A percentile compares a stretch with the other conserved stretches of the same genome.
phyloP scores from a whole-genome alignment of 2,113 vertebrate genomes.

The Rhea americana region DNA sequence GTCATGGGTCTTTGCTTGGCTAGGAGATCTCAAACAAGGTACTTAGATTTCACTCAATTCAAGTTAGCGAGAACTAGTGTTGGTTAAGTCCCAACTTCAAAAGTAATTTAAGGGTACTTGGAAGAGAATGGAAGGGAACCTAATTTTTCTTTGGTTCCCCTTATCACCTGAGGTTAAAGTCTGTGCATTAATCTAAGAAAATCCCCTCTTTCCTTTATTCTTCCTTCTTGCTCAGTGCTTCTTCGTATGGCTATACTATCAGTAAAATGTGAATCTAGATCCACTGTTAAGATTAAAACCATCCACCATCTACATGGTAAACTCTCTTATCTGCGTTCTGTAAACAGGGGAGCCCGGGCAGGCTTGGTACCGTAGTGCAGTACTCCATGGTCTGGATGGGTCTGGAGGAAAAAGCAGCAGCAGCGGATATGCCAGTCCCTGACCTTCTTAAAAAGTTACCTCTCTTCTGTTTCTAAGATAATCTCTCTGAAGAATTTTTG shows the following conservation, averaged over 20 bases:
- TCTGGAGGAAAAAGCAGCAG: too few relatives aligned
- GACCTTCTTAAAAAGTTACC: not conserved
- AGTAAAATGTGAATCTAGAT: too few relatives aligned
- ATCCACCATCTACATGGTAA: too few relatives aligned
- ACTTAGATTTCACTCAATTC: not conserved
- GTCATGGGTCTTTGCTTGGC: not conserved
- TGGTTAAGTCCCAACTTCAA: not conserved
- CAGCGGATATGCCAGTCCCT: not conserved
- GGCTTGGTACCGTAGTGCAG: too few relatives aligned
- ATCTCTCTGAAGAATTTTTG: not conserved
- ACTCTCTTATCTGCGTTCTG: too few relatives aligned
- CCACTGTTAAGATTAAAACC: too few relatives aligned
- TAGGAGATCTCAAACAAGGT: not conserved
- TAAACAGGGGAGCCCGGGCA: too few relatives aligned
- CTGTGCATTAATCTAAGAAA: not conserved
- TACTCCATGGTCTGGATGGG: too few relatives aligned
- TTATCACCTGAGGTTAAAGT: not conserved
- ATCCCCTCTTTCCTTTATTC: not conserved
- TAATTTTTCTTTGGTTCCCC: not conserved
- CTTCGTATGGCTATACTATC: not conserved
- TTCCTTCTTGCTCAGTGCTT: not conserved
- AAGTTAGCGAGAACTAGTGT: not conserved
- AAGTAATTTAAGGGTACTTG: not conserved
- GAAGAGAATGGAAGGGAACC: not conserved
- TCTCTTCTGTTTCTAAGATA: slow-evolving; percentile 10